Percentiles rank a stretch among this genome's conserved stretches.
phyloP scores from a whole-genome alignment of 2,888 invertebrate species.

The Minunthozetes semirufus region DNA sequence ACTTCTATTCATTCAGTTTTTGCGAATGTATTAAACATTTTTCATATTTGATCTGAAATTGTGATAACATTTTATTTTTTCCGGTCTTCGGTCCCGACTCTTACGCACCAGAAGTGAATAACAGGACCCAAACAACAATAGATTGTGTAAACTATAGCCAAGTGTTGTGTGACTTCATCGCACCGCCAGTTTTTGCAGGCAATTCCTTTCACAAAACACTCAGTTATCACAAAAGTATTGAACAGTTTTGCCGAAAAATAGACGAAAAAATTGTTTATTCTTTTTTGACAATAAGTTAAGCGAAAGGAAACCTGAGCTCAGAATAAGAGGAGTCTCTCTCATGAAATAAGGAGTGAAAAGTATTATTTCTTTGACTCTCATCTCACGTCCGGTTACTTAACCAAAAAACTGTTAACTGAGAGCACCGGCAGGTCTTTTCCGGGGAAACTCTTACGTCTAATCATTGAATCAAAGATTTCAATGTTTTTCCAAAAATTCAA shows the following conservation, averaged over 20 bases:
- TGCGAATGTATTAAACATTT: not conserved
- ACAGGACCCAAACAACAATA: not conserved
- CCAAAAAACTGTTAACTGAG: not conserved
- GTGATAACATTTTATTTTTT: not conserved
- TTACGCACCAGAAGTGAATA: not conserved
- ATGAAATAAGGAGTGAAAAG: not conserved
- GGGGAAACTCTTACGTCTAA: not conserved
- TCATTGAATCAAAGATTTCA: not conserved
- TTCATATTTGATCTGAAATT: not conserved
- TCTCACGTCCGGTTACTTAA: constrained; percentile 1
- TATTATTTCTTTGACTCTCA: not conserved
- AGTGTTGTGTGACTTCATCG: not conserved
- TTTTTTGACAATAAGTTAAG: not conserved
- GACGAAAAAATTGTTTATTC: not conserved
- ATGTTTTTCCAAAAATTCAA: too few relatives aligned
- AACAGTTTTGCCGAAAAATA: not conserved
- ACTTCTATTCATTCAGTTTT: not conserved
- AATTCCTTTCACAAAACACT: not conserved
- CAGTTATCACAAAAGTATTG: too few relatives aligned
- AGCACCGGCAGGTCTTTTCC: too few relatives aligned
- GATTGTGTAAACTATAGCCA: constrained; percentile 1
- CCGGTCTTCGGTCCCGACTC: not conserved
- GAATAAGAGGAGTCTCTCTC: not conserved
- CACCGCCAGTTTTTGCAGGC: not conserved
- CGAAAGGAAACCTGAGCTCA: not conserved